Evolutionary conservation across 1,140 invertebrate genomes (phyloP).

Genomic region (Papilio dardanus): DNA sequence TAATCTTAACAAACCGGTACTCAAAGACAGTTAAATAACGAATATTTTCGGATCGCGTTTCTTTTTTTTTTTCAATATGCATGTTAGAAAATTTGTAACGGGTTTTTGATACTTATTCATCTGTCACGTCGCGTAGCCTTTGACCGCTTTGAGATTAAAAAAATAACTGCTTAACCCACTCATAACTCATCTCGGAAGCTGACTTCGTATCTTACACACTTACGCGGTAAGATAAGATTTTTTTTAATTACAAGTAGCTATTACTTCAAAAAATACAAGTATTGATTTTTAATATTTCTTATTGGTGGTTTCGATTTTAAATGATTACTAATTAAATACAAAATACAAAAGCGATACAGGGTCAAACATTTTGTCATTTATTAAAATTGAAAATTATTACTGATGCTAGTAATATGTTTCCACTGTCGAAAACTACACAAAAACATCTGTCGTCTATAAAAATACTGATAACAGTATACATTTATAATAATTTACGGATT

Average conservation of each 20-base stretch:
- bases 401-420: too few species aligned
- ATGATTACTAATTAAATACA: too few species aligned
- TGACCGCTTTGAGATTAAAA: conserved; percentile 36
- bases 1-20: conserved; percentile 31
- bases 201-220: background rate
- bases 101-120: conserved; percentile 40
- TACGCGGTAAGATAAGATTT: background rate
- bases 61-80: conserved; percentile 21
- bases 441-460: too few species aligned
- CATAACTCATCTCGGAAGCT: background rate
- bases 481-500: background rate
- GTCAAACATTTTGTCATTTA: too few species aligned
- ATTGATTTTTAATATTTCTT: too few species aligned
- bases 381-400: too few species aligned
- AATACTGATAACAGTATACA: background rate
- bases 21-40: conserved; percentile 27
- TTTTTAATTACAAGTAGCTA: background rate
- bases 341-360: too few species aligned
- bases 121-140: conserved; percentile 40
- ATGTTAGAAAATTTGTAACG: conserved; percentile 21
- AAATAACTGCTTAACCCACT: background rate
- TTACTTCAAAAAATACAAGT: too few species aligned
- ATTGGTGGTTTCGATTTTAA: too few species aligned
- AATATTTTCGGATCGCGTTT: conserved; percentile 21
- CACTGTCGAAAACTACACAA: too few species aligned